phyloP scores from a whole-genome alignment of 1,140 invertebrate species.

The Gyrodactylus salaris region DNA sequence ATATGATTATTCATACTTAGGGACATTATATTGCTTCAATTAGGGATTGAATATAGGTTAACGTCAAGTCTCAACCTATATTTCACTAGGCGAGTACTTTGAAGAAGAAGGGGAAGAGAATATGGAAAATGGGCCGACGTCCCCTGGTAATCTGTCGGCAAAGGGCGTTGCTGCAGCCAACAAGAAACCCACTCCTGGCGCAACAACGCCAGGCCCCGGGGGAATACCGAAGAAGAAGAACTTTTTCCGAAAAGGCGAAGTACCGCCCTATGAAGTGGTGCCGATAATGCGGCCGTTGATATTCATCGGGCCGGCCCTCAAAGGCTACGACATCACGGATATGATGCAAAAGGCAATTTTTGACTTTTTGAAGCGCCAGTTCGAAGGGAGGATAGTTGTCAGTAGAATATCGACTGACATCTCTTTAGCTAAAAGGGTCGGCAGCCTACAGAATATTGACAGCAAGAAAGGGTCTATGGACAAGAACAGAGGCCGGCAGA shows the following conservation, averaged over 20 bases:
- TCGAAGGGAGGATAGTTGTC: conserved; percentile 33
- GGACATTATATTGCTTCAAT: too few relatives aligned
- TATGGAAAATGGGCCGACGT: neutral
- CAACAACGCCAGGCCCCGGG: neutral
- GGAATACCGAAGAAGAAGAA: neutral
- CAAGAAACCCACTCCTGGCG: neutral
- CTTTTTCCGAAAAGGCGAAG: neutral
- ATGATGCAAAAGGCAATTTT: conserved; percentile 99
- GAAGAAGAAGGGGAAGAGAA: neutral
- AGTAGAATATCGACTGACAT: conserved; percentile 1
- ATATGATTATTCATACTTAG: too few relatives aligned
- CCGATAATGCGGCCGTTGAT: conserved; percentile 97
- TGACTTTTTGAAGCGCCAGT: conserved; percentile 83
- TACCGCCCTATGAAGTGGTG: conserved; percentile 89
- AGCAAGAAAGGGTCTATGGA: neutral
- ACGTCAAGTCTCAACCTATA: too few relatives aligned
- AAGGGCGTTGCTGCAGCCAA: neutral
- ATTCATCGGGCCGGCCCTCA: conserved; percentile 82
- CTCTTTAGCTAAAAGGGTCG: neutral
- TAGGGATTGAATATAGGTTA: too few relatives aligned
- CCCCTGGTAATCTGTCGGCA: neutral
- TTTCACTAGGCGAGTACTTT: too few relatives aligned
- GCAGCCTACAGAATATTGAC: neutral
- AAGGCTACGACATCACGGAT: conserved; percentile 93
- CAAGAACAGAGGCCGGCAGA: neutral